Evolutionary conservation across 2,797 vertebrate genomes (phyloP).

Genomic region (Sparidentex hasta): DNA sequence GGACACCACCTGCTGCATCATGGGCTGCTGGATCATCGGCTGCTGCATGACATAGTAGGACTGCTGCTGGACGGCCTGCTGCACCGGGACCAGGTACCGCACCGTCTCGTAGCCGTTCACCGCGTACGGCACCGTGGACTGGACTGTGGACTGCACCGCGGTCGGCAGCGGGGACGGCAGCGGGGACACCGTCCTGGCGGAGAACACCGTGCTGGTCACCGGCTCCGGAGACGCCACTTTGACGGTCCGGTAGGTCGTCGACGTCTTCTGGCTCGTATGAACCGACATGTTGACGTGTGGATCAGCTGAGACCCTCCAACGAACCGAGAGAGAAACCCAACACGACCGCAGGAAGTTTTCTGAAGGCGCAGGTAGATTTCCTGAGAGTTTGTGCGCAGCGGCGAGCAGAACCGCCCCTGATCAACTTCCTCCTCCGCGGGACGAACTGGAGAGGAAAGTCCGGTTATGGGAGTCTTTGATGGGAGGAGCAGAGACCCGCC

Average conservation of each 20-base stretch:
- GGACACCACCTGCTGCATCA: conserved; percentile 64
- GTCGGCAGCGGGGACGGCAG: neutral
- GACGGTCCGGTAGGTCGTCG: conserved; percentile 62
- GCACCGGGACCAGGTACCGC: conserved; percentile 85
- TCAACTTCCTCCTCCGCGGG: conserved; percentile 43
- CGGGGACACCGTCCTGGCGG: conserved; percentile 31
- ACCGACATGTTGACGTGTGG: conserved; percentile 55
- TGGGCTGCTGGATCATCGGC: conserved; percentile 45
- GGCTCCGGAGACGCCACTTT: conserved; percentile 64
- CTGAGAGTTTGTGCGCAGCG: neutral
- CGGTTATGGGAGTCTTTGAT: conserved; percentile 19
- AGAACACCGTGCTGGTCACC: conserved; percentile 42
- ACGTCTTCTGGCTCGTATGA: conserved; percentile 41
- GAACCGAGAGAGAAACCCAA: neutral
- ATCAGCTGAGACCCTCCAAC: conserved; percentile 1
- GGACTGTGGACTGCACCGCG: neutral
- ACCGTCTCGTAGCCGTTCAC: conserved; percentile 74
- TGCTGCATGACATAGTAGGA: conserved; percentile 62
- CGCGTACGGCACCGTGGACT: conserved; percentile 47
- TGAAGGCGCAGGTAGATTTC: neutral
- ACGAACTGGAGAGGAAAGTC: conserved; percentile 52
- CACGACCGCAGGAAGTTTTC: neutral
- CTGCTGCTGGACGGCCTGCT: conserved; percentile 65
- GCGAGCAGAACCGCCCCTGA: neutral
- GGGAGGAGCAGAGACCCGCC: neutral